Percentiles rank a stretch among this genome's conserved stretches.
Evolutionary conservation across 2,888 invertebrate genomes (phyloP).

Genomic region (Tipula vernalis): DNA sequence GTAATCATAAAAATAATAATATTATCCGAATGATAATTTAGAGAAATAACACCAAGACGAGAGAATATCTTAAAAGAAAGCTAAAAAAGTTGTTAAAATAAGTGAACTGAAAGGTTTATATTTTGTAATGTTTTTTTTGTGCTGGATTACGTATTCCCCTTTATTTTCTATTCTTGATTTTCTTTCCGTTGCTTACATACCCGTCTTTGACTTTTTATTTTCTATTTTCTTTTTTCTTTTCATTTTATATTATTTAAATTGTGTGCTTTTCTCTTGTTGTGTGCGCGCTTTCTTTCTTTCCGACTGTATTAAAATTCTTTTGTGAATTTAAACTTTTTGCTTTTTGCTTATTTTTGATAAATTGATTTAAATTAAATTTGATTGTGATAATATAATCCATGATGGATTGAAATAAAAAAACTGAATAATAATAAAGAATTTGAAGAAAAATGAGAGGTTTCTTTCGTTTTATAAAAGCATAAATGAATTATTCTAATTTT

Average conservation of each 20-base stretch:
- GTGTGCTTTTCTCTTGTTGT: background rate
- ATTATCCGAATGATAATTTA: background rate
- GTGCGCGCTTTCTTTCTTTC: background rate
- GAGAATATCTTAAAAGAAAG: background rate
- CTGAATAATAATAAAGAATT: background rate
- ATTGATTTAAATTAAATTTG: conserved; percentile 4
- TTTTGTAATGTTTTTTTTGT: background rate
- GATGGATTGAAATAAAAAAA: background rate
- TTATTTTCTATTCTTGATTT: background rate
- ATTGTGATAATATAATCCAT: background rate
- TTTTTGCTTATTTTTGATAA: background rate
- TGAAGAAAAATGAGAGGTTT: background rate
- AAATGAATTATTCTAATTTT: background rate
- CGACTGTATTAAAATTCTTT: background rate
- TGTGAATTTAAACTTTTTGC: background rate
- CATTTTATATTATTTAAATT: background rate
- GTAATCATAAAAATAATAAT: background rate
- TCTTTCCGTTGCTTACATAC: background rate
- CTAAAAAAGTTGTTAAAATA: background rate
- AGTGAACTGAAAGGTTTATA: background rate
- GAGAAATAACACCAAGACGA: background rate
- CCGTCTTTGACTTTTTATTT: background rate
- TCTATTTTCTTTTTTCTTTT: background rate
- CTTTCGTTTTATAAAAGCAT: background rate
- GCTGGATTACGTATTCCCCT: background rate